These are phyloP conservation scores for Chrysolophus pictus DNA, from an alignment of 2,797 vertebrate species.

Conservation along the genomic window DNA sequence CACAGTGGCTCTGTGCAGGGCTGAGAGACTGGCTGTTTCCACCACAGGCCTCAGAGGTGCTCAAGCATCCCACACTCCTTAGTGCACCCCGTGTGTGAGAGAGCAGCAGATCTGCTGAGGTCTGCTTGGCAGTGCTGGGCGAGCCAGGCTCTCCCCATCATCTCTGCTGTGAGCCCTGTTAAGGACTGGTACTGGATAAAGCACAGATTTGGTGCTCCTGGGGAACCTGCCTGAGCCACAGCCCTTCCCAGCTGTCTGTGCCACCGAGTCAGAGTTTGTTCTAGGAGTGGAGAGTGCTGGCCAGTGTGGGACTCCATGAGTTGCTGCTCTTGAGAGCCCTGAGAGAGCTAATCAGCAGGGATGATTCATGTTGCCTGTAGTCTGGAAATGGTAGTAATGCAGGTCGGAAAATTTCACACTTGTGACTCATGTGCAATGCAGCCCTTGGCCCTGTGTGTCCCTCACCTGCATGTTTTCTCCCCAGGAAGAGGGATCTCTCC, in stretches of 20 bases:
- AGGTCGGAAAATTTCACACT: conserved; percentile 41
- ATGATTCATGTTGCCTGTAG: conserved; percentile 49
- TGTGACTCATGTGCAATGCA: accelerated
- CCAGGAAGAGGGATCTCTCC: background rate
- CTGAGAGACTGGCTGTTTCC: background rate
- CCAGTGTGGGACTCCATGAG: accelerated
- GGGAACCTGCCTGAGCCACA: background rate
- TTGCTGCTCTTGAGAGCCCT: conserved; percentile 27
- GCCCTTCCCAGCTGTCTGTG: background rate
- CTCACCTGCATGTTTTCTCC: accelerated
- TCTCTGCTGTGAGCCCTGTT: background rate
- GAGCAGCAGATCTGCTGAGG: background rate
- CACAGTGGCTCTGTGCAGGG: background rate
- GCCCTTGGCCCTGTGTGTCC: accelerated
- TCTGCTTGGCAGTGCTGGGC: accelerated
- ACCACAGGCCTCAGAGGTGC: background rate
- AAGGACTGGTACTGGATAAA: background rate
- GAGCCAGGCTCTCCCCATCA: background rate
- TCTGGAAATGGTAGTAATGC: background rate
- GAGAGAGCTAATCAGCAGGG: background rate
- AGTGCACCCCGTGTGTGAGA: background rate
- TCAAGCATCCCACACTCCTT: background rate
- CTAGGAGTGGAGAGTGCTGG: conserved; percentile 26
- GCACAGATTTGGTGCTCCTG: background rate
- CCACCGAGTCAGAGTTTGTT: conserved; percentile 15